These are phyloP conservation scores for Odontamblyopus rebecca DNA, from an alignment of 2,797 vertebrate species.

Conservation along the genomic window DNA sequence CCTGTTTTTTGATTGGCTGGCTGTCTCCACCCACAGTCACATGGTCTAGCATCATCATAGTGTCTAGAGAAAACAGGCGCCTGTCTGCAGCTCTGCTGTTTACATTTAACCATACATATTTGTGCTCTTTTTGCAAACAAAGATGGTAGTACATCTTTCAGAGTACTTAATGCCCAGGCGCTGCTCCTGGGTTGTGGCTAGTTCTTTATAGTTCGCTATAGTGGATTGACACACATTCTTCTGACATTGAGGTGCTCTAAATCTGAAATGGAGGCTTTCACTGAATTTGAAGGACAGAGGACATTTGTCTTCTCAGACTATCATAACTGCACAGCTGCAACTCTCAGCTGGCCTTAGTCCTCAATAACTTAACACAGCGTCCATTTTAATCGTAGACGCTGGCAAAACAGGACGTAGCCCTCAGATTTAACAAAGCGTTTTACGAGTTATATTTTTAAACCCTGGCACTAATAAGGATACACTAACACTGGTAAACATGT, in stretches of 20 bases:
- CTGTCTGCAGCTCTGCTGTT: slow-evolving; percentile 45
- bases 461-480: slow-evolving; percentile 1
- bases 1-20: slow-evolving; percentile 61
- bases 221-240: slow-evolving; percentile 58
- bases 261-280: slow-evolving; percentile 68
- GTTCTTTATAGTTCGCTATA: slow-evolving; percentile 53
- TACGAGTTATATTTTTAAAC: slow-evolving; percentile 22
- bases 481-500: neutral
- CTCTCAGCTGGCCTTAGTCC: slow-evolving; percentile 58
- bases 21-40: slow-evolving; percentile 72
- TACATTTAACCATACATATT: slow-evolving; percentile 39
- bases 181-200: slow-evolving; percentile 51
- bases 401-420: slow-evolving; percentile 48
- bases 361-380: slow-evolving; percentile 68
- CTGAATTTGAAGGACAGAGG: slow-evolving; percentile 69
- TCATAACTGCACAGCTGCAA: slow-evolving; percentile 72
- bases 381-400: slow-evolving; percentile 76
- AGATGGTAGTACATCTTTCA: slow-evolving; percentile 42
- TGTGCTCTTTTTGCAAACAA: slow-evolving; percentile 50
- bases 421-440: neutral
- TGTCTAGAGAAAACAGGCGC: slow-evolving; percentile 64
- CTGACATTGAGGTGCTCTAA: slow-evolving; percentile 58
- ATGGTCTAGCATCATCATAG: slow-evolving; percentile 63
- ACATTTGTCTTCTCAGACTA: slow-evolving; percentile 57
- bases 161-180: slow-evolving; percentile 32